These are phyloP conservation scores for Myotis davidii DNA, from an alignment of 2,113 vertebrate genomes.

Conservation along the genomic window DNA sequence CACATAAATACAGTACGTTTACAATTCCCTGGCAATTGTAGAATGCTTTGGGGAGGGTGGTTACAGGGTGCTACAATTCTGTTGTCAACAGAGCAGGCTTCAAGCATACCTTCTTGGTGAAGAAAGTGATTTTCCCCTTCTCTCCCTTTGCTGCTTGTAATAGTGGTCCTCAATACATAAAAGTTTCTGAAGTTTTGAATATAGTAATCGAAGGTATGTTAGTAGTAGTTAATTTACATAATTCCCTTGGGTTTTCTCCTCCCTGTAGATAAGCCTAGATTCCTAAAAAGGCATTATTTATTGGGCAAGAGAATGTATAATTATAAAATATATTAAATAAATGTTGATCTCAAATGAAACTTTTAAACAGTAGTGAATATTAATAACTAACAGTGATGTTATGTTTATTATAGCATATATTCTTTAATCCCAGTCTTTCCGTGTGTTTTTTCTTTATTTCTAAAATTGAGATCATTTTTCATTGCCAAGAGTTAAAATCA, in stretches of 20 bases:
- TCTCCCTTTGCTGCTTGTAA: background rate
- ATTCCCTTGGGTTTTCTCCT: conserved; percentile 16
- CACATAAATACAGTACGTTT: background rate
- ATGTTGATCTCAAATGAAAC: background rate
- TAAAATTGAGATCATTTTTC: conserved; percentile 42
- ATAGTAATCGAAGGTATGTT: background rate
- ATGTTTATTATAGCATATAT: background rate
- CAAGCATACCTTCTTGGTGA: background rate
- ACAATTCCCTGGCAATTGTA: background rate
- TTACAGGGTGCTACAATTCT: background rate
- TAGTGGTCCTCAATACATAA: background rate
- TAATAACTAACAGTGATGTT: background rate
- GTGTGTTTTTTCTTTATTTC: conserved; percentile 28
- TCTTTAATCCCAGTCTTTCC: background rate
- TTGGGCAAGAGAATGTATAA: background rate
- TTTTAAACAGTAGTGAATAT: background rate
- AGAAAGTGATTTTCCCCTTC: background rate
- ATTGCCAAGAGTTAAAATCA: conserved; percentile 46
- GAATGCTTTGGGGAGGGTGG: background rate
- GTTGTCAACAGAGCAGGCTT: background rate
- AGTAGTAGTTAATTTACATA: background rate
- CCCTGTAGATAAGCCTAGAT: background rate
- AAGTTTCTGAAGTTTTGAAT: background rate
- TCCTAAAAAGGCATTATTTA: background rate
- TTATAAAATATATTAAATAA: conserved; percentile 33